Base-by-base conservation (phyloP, 2,797 vertebrate species). In the Glyptemys insculpta region DNA sequence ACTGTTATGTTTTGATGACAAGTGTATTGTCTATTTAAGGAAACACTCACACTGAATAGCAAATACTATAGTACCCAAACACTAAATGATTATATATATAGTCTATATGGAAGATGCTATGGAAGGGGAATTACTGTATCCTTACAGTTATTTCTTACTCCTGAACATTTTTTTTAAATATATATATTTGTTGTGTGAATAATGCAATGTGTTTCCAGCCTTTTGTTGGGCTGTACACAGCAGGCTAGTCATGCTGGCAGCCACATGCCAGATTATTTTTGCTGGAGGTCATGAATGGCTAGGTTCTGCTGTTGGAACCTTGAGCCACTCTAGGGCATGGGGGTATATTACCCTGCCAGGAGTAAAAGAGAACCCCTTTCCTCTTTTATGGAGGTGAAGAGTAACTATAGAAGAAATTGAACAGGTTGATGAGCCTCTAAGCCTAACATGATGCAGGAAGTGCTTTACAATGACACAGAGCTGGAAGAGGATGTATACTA, bases 231-330 rank as follows among this genome's bases (percentile, higher is more conserved):
- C 41, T 65, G 16, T 37, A 53, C 12, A 23, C 90, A 14, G 3
- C 37, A 52, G 4, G 5, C 18, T 0, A 2, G 14, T 56, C 53
- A 68, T 0, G 0, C 0, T 44, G 2, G 29, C 47, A 52, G 4
- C 37, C 16, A 16, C 19, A 72, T 27, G 54, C 3, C 0, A 56
- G 50, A 3, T 12, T 0, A n/a, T 80, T 87, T 72, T 91, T 54
- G 18, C 2, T 3, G 2, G 0, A 1, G 8, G 8, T 82, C 25
- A 53, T 21, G 79, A 89, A 68, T 27, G 10, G 50, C 1, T 3
- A 81, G 3, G 56, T 49, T 89, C 16, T 87, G 2, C 21, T 16
- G n/a, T 88, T 92, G 37, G 1, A 12, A 4, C 1, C 0, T 41
- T 21, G 65, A 72, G n/a, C 2, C 44, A 5, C 52, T 49, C 37